Base-by-base conservation (phyloP, 1,140 invertebrate species). In the Monochamus saltuarius region DNA sequence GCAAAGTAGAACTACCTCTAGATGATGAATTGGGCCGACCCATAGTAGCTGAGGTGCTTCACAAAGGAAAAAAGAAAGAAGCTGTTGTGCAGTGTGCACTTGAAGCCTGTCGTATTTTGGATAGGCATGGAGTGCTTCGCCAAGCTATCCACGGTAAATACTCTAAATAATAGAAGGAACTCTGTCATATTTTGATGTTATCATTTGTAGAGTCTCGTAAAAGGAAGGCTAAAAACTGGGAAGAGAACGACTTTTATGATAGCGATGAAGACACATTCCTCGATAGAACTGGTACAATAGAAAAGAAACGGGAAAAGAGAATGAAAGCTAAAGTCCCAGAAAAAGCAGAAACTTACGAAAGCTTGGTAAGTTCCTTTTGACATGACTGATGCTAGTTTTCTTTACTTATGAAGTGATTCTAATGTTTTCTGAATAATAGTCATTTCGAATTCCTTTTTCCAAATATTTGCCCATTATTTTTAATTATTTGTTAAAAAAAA, bases 261-360 rank as follows among this genome's bases (percentile, higher is more conserved):
- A 95, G 92, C n/a, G 97, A 99, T 75, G 97, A 99, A 61, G 97
- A 99, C 76, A 91, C 90, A 13, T 99, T 92, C 79, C 82, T 97
- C 50, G 97, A 99, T 77, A 81, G 97, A 68, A 99, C 97, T 8
- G 97, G 97, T 7, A 86, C 88, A 49, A 85, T 98, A 34, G 94
- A 97, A 74, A 87, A 86, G 60, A 98, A 98, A 77, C 80, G 96
- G 11, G 80, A 88, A 65, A 83, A 85, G 59, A 79, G 94, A 68
- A 94, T 93, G 87, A 79, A 83, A 78, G 82, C 88, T 39, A 87
- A 86, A 71, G 59, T 81, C 36, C 76, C 82, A 40, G 71, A 83
- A 39, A 79, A 81, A 68, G 78, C 80, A 7, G 87, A 91, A 74
- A 96, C 90, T 7, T 96, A 94, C 74, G 86, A 92, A 57, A 84